Evolutionary conservation across 2,888 invertebrate species (phyloP).

Genomic region (Steinernema carpocapsae): DNA sequence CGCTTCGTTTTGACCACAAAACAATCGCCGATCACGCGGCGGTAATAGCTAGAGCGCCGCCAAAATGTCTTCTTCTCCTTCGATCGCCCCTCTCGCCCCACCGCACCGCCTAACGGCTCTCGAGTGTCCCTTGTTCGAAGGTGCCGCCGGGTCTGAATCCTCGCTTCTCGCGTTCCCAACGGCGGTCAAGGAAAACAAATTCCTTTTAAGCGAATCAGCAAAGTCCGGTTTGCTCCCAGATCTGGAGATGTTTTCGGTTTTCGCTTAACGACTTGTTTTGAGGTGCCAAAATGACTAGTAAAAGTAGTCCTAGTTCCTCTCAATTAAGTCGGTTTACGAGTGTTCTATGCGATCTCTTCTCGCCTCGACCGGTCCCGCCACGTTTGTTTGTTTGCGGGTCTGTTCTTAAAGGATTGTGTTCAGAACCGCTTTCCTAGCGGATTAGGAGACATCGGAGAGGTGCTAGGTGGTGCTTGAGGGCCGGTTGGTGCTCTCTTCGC

Average conservation of each 20-base stretch:
- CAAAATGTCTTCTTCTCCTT: background rate
- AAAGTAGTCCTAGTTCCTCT: background rate
- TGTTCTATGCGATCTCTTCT: background rate
- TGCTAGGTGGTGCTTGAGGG: background rate
- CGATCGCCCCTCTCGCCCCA: background rate
- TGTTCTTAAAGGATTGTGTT: background rate
- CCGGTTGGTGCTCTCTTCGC: no score
- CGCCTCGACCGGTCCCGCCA: background rate
- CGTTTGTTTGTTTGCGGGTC: background rate
- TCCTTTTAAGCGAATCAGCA: no score
- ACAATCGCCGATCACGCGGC: slow-evolving; percentile 13
- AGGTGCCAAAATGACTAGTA: background rate
- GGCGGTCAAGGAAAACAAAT: background rate
- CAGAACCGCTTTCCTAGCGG: slow-evolving; percentile 13
- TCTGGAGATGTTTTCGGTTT: no score
- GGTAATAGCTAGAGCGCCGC: slow-evolving; percentile 1
- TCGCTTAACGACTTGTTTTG: no score
- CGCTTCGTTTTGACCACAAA: background rate
- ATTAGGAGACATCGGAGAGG: background rate
- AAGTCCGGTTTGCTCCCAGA: background rate
- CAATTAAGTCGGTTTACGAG: background rate
- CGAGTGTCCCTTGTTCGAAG: background rate
- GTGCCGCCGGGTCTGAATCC: background rate
- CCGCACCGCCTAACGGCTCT: background rate
- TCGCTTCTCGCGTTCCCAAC: no score